phyloP scores from a whole-genome alignment of 2,888 invertebrate genomes.

The Subacronicta megacephala region DNA sequence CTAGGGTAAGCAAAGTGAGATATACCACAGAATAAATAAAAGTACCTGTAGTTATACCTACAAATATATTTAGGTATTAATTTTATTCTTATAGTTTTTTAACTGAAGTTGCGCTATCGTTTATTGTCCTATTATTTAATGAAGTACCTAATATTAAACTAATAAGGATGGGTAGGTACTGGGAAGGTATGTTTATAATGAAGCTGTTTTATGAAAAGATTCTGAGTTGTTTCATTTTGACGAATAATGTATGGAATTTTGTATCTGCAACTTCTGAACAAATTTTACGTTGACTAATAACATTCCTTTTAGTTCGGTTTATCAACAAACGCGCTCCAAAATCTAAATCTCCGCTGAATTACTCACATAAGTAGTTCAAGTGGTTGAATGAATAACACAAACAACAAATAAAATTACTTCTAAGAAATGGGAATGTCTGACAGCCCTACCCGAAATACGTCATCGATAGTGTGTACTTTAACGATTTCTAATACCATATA shows the following conservation, averaged over 20 bases:
- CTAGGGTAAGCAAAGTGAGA: slow-evolving; percentile 1
- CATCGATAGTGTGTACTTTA: slow-evolving; percentile 7
- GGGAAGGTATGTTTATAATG: too few species aligned
- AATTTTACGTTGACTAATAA: background rate
- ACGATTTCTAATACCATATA: background rate
- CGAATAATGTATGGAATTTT: slow-evolving; percentile 25
- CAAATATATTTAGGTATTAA: too few species aligned
- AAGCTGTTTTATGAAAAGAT: too few species aligned
- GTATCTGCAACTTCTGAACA: slow-evolving; percentile 11
- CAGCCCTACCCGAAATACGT: slow-evolving; percentile 20
- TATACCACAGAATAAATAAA: too few species aligned
- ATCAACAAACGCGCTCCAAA: slow-evolving; percentile 26
- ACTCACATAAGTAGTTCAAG: slow-evolving; percentile 37
- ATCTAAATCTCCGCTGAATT: slow-evolving; percentile 21
- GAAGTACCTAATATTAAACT: background rate
- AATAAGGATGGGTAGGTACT: too few species aligned
- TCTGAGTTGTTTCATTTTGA: too few species aligned
- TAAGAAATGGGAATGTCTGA: slow-evolving; percentile 20
- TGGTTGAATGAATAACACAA: slow-evolving; percentile 29
- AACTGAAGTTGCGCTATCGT: too few species aligned
- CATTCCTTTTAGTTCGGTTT: slow-evolving; percentile 11
- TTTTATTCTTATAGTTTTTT: too few species aligned
- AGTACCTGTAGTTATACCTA: too few species aligned
- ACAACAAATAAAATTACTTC: slow-evolving; percentile 31
- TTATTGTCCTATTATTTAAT: background rate